These are phyloP conservation scores for Leucophenga maculata DNA, from an alignment of 2,888 invertebrate genomes.

Conservation along the genomic window DNA sequence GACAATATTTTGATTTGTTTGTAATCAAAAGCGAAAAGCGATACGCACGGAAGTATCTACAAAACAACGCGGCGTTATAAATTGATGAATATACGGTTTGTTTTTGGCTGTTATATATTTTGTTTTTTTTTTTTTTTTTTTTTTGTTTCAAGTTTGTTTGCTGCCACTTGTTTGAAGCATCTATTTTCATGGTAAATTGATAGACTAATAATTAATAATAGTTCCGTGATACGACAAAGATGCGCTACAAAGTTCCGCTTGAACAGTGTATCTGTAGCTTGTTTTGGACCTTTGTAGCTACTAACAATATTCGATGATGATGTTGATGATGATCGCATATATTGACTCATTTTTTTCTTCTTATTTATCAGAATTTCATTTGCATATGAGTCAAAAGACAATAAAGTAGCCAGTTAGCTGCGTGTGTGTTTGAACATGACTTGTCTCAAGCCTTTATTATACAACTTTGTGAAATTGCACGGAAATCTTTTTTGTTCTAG, in stretches of 20 bases:
- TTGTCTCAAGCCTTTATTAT: background rate
- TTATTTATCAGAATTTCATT: background rate
- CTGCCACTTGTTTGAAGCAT: slow-evolving; percentile 13
- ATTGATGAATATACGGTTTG: background rate
- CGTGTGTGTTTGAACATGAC: background rate
- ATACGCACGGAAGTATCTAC: slow-evolving; percentile 12
- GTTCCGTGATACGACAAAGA: background rate
- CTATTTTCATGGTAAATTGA: slow-evolving; percentile 11
- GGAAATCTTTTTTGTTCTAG: background rate
- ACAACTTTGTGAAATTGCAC: background rate
- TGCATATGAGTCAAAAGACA: slow-evolving; percentile 12
- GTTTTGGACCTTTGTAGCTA: too few relatives aligned
- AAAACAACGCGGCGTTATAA: background rate
- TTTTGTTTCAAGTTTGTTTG: background rate
- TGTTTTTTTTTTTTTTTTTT: too few relatives aligned
- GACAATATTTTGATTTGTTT: background rate
- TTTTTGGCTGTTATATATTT: background rate
- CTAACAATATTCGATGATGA: too few relatives aligned
- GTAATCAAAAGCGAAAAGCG: background rate
- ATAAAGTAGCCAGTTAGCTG: background rate
- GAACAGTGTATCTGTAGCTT: background rate
- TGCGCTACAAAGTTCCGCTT: background rate
- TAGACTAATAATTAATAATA: background rate
- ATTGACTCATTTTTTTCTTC: slow-evolving; percentile 9
- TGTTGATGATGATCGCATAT: slow-evolving; percentile 12